Conservation (phyloP, 2,888 invertebrate species). For the Andrena haemorrhoa region DNA sequence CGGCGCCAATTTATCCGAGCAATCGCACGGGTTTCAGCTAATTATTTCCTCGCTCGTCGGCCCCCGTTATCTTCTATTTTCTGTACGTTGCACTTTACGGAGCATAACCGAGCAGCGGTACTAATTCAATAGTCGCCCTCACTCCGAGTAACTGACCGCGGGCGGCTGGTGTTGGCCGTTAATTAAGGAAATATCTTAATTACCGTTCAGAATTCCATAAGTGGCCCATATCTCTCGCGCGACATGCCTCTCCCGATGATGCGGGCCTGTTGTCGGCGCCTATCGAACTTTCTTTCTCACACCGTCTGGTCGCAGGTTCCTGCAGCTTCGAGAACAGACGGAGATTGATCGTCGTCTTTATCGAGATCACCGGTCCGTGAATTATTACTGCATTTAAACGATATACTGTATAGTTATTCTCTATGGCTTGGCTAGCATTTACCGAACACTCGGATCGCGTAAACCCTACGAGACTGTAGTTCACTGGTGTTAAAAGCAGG, state of each 20-base stretch:
- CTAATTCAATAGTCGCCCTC: conserved; percentile 73
- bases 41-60: conserved; percentile 50
- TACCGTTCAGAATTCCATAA: conserved; percentile 76
- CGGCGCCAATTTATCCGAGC: conserved; percentile 18
- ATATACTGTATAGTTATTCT: too few relatives aligned
- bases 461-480: neutral
- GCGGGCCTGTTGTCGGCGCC: conserved; percentile 31
- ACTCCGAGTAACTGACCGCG: conserved; percentile 47
- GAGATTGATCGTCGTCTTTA: neutral
- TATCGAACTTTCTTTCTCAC: conserved; percentile 35
- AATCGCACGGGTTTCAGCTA: conserved; percentile 35
- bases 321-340: neutral
- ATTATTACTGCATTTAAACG: neutral
- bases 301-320: neutral
- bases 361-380: neutral
- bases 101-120: conserved; percentile 71
- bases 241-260: conserved; percentile 35
- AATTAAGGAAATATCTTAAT: conserved; percentile 78
- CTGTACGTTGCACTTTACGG: conserved; percentile 67
- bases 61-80: conserved; percentile 49
- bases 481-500: neutral
- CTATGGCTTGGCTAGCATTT: neutral
- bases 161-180: conserved; percentile 59
- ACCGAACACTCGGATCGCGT: too few relatives aligned
- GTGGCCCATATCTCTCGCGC: conserved; percentile 58